phyloP scores from a whole-genome alignment of 1,140 invertebrate species.

The Diploscapter pachys region DNA sequence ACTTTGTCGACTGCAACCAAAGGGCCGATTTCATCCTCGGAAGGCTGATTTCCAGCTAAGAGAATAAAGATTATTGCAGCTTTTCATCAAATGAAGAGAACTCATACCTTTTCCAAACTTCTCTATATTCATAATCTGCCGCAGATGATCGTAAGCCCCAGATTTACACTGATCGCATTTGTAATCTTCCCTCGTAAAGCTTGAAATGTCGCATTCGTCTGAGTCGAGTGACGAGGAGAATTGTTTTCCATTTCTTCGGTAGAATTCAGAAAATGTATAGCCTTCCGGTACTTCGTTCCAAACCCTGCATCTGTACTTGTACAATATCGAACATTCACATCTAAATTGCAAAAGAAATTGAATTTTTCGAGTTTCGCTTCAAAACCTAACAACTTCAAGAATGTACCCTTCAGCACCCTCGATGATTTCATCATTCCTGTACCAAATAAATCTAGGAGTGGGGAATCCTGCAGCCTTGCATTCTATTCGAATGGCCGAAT shows the following conservation, averaged over 20 bases:
- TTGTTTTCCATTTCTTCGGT: constrained; percentile 43
- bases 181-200: constrained; percentile 14
- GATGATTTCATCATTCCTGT: constrained; percentile 43
- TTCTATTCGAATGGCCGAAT: constrained; percentile 42
- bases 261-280: constrained; percentile 49
- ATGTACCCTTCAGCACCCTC: constrained; percentile 29
- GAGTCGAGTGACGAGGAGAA: constrained; percentile 47
- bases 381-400: constrained; percentile 16
- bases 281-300: constrained; percentile 50
- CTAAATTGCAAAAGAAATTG: constrained; percentile 32
- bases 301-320: constrained; percentile 50
- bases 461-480: constrained; percentile 57
- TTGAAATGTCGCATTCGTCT: constrained; percentile 41
- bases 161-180: constrained; percentile 2
- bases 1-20: constrained; percentile 62
- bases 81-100: no score
- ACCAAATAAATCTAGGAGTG: constrained; percentile 48
- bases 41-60: background rate
- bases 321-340: constrained; percentile 52
- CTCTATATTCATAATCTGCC: no score
- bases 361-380: background rate
- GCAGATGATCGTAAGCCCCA: background rate
- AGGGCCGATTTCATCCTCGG: constrained; percentile 1
- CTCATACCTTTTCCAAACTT: no score
- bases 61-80: no score